Evolutionary conservation across 2,888 invertebrate species (phyloP), one percentile per base, ranked within the genome.

Genomic region (Drosophila greeni): DNA sequence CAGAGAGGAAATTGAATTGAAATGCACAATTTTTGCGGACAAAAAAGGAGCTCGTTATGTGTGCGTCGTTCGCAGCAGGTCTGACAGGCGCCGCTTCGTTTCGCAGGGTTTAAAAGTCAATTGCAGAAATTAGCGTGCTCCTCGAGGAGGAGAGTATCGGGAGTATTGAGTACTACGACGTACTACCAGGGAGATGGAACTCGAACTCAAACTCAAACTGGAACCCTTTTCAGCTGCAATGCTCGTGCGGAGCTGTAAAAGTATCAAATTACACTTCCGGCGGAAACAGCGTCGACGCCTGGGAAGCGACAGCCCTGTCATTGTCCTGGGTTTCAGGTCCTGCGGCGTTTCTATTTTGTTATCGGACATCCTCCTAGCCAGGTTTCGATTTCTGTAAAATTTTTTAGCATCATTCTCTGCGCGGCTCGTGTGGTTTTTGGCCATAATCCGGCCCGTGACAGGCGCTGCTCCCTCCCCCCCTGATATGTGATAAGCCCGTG

Each of bases 191-290:
- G 39, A 39, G 39, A 6, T 6, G 20, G 12, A 45, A 31, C 18
- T 6, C 39, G 8, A 45, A 31, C 12, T 6, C 39, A 8, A 45
- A 31, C 18, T 6, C 39, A 6, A 45, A 31, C 18, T 12, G 36
- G 36, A 51, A 56, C 81, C 74, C 74, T 81, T 79, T 66, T 53
- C 55, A 61, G 43, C 59, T n/a, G 49, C 52, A 54, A 39, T 67
- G 75, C 53, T 45, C 68, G 66, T 75, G 77, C 61, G 66, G 72
- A 79, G 74, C 75, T 73, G 82, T 75, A 75, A 81, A 85, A 86
- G 83, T 86, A 85, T 85, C 85, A 85, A 85, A 85, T 85, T 85
- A 85, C 85, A 84, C 79, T 74, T 86, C 86, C 86, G 84, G 74
- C 85, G 85, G 85, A 85, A 85, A 82, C 78, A 68, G 71, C 79